Evolutionary conservation across 2,888 invertebrate genomes (phyloP).

Genomic region (Podabrus alpinus): DNA sequence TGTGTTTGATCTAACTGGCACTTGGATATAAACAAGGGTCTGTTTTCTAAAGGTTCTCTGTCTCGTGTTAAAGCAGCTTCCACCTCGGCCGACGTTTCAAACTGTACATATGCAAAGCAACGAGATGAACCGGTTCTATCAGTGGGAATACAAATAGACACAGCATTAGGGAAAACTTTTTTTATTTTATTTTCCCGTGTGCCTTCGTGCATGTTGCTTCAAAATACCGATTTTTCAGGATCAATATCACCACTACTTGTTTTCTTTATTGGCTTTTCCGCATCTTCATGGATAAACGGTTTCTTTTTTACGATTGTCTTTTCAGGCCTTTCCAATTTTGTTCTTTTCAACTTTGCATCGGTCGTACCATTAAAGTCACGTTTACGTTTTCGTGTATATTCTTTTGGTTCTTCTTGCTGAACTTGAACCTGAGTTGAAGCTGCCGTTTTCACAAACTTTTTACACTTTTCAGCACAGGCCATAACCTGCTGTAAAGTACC

Average conservation of each 20-base stretch:
- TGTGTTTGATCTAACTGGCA: slow-evolving; percentile 67
- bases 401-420: slow-evolving; percentile 34
- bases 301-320: neutral
- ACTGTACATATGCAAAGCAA: slow-evolving; percentile 69
- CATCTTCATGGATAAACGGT: neutral
- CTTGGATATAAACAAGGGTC: slow-evolving; percentile 87
- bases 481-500: slow-evolving; percentile 66
- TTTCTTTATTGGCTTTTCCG: slow-evolving; percentile 38
- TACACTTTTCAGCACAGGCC: slow-evolving; percentile 58
- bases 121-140: slow-evolving; percentile 74
- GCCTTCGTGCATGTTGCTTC: slow-evolving; percentile 86
- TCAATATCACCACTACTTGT: slow-evolving; percentile 43
- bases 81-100: slow-evolving; percentile 64
- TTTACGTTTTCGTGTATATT: slow-evolving; percentile 19
- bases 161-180: slow-evolving; percentile 64
- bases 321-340: slow-evolving; percentile 21
- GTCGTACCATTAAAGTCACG: slow-evolving; percentile 33
- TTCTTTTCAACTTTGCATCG: slow-evolving; percentile 6
- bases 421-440: slow-evolving; percentile 21
- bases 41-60: slow-evolving; percentile 71
- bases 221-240: slow-evolving; percentile 69
- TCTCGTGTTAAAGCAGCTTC: slow-evolving; percentile 77
- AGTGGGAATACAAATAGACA: slow-evolving; percentile 69
- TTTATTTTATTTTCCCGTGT: slow-evolving; percentile 56
- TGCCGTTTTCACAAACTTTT: slow-evolving; percentile 49